These are phyloP conservation scores for Agrochola lychnidis DNA, from an alignment of 2,888 invertebrate species.

Conservation along the genomic window DNA sequence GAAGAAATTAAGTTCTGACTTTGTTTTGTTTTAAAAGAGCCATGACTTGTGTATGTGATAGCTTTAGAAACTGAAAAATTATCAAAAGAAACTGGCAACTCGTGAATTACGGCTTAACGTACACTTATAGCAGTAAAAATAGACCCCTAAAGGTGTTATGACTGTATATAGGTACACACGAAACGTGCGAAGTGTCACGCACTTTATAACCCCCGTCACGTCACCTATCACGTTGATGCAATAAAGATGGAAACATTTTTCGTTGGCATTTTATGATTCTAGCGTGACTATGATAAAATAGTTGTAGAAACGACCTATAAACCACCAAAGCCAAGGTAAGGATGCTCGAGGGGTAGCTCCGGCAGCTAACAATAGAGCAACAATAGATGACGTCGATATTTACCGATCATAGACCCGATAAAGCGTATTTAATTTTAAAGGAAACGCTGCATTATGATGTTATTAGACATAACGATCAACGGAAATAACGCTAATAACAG, in stretches of 20 bases:
- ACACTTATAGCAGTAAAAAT: conserved; percentile 13
- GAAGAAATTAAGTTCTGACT: conserved; percentile 22
- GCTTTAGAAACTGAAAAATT: background rate
- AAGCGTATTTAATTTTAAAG: conserved; percentile 8
- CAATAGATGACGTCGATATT: conserved; percentile 21
- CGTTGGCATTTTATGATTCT: conserved; percentile 52
- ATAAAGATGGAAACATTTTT: conserved; percentile 55
- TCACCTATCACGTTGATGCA: conserved; percentile 60
- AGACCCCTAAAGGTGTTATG: conserved; percentile 25
- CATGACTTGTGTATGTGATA: background rate
- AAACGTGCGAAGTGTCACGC: conserved; percentile 42
- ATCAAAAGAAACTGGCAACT: background rate
- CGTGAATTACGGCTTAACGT: conserved; percentile 8
- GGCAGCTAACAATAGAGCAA: conserved; percentile 32
- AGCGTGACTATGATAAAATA: conserved; percentile 55
- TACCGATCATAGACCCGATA: conserved; percentile 14
- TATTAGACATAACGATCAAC: conserved; percentile 38
- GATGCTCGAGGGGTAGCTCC: conserved; percentile 37
- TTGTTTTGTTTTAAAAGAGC: conserved; percentile 27
- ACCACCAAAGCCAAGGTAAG: conserved; percentile 38
- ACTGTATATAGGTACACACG: conserved; percentile 30
- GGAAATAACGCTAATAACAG: conserved; percentile 51
- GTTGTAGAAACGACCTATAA: conserved; percentile 43
- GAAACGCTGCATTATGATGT: conserved; percentile 24
- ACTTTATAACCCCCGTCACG: conserved; percentile 56